A percentile compares a stretch with the other conserved stretches of the same genome.
Evolutionary conservation across 2,797 vertebrate species (phyloP).

Genomic region (Limnodromus scolopaceus): DNA sequence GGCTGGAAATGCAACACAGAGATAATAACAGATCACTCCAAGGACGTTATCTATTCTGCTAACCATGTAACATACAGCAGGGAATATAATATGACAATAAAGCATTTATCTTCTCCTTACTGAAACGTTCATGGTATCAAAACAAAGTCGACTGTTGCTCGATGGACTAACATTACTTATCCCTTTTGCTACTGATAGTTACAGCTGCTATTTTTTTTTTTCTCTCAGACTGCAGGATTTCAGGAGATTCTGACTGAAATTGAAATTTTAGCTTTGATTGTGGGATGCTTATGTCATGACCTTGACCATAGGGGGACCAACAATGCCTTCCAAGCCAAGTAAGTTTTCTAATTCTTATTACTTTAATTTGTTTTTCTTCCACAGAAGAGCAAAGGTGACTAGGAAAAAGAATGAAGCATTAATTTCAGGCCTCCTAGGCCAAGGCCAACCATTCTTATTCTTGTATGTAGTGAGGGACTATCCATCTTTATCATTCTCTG

Average conservation of each 20-base stretch:
- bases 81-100: slow-evolving; percentile 66
- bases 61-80: slow-evolving; percentile 59
- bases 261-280: slow-evolving; percentile 96
- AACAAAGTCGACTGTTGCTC: slow-evolving; percentile 59
- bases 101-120: slow-evolving; percentile 69
- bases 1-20: slow-evolving; percentile 31
- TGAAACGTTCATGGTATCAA: slow-evolving; percentile 64
- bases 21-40: slow-evolving; percentile 65
- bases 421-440: slow-evolving; percentile 73
- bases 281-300: slow-evolving; percentile 98
- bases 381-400: slow-evolving; percentile 74
- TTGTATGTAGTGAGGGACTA: slow-evolving; percentile 49
- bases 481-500: slow-evolving; percentile 78
- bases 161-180: slow-evolving; percentile 50
- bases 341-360: slow-evolving; percentile 80
- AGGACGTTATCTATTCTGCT: slow-evolving; percentile 62
- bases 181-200: slow-evolving; percentile 41
- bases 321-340: slow-evolving; percentile 99
- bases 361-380: slow-evolving; percentile 78
- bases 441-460: slow-evolving; percentile 68
- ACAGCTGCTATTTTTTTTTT: slow-evolving; percentile 68
- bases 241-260: slow-evolving; percentile 95
- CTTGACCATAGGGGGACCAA: slow-evolving; percentile 99
- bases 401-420: slow-evolving; percentile 75
- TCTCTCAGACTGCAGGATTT: slow-evolving; percentile 93